Evolutionary conservation across 2,113 vertebrate genomes (phyloP).

Genomic region (Struthidea cinerea): DNA sequence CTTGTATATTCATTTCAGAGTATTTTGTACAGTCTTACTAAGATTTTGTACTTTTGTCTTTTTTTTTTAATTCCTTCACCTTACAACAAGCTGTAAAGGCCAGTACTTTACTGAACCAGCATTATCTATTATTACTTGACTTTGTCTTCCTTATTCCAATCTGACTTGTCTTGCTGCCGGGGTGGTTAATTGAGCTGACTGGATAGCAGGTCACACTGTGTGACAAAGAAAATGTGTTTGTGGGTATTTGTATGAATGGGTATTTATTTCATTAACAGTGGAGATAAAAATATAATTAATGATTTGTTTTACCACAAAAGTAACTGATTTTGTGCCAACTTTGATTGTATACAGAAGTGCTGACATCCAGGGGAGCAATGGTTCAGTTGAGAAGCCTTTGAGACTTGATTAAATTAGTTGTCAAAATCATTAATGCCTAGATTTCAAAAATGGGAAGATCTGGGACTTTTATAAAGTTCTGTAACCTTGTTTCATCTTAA

Average conservation of each 20-base stretch:
- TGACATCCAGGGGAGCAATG: background rate
- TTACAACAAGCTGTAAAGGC: background rate
- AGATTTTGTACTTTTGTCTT: background rate
- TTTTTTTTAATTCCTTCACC: background rate
- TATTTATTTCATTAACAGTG: background rate
- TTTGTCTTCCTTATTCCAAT: background rate
- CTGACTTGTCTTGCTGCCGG: background rate
- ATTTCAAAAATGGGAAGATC: background rate
- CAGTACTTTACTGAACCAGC: background rate
- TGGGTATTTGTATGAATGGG: background rate
- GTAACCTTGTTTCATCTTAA: background rate
- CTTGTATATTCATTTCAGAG: background rate
- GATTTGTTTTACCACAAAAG: background rate
- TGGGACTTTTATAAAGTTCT: background rate
- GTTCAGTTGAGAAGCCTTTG: background rate
- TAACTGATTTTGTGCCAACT: background rate
- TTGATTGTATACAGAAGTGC: background rate
- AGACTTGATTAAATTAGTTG: background rate
- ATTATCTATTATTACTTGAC: background rate
- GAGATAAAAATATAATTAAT: background rate
- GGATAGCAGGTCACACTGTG: background rate
- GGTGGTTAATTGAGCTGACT: background rate
- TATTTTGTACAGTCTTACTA: background rate
- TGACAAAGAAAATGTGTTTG: background rate
- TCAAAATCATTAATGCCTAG: background rate